Conservation (phyloP, 2,797 vertebrate species). For the Morelia viridis region DNA sequence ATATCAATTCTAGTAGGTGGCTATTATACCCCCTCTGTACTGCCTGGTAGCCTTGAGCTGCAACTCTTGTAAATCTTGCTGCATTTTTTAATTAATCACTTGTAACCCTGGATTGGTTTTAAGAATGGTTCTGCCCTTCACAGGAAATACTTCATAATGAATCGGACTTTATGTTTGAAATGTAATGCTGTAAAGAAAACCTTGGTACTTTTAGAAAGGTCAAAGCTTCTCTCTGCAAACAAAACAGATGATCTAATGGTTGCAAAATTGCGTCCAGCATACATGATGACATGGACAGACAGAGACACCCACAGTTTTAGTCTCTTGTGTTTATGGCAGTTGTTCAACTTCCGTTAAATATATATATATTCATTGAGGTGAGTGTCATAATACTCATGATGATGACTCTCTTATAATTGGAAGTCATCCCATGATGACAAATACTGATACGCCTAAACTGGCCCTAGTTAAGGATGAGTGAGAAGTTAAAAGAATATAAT, state of each 20-base stretch:
- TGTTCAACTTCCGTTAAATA: background rate
- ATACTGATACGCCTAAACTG: background rate
- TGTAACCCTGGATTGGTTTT: background rate
- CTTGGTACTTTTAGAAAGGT: conserved; percentile 21
- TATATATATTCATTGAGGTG: background rate
- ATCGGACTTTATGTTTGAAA: conserved; percentile 12
- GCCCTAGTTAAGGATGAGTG: background rate
- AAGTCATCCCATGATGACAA: background rate
- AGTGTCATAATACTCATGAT: background rate
- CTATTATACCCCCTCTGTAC: background rate
- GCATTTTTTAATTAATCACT: too few species aligned
- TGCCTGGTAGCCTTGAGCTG: background rate
- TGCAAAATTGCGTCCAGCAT: background rate
- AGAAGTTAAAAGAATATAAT: background rate
- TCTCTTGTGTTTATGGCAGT: background rate
- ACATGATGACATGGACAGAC: background rate
- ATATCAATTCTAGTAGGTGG: background rate
- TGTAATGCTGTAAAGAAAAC: conserved; percentile 39
- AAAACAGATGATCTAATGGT: background rate
- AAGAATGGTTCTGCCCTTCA: background rate
- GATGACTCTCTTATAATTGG: background rate
- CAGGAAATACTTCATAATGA: background rate
- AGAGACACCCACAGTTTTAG: too few species aligned
- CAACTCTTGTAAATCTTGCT: background rate
- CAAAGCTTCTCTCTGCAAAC: conserved; percentile 28